Conservation (phyloP, 2,797 vertebrate genomes). For the Ctenopoma kingsleyae region DNA sequence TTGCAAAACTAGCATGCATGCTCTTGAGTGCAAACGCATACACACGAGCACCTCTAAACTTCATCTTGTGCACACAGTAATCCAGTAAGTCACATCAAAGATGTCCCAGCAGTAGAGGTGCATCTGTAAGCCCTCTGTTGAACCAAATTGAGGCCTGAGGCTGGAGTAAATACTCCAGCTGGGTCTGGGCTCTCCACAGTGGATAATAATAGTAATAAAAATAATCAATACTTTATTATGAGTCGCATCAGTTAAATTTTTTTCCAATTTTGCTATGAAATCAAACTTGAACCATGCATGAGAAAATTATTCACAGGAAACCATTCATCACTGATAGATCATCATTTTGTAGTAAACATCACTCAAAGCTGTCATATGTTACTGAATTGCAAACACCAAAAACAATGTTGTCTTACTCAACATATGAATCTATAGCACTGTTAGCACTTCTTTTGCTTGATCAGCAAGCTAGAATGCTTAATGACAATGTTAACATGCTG, state of each 20-base stretch:
- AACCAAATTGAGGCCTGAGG: constrained; percentile 46
- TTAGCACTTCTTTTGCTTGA: background rate
- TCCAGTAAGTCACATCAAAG: constrained; percentile 52
- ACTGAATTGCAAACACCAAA: too few species aligned
- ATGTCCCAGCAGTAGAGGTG: constrained; percentile 36
- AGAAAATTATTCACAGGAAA: background rate
- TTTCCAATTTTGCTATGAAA: background rate
- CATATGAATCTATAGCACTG: background rate
- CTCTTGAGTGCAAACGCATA: constrained; percentile 21
- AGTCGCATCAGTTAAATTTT: background rate
- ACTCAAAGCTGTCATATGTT: background rate
- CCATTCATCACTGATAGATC: background rate
- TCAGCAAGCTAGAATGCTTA: background rate
- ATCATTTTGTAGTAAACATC: background rate
- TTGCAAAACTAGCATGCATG: constrained; percentile 45
- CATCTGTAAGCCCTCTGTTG: constrained; percentile 10
- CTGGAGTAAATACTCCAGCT: constrained; percentile 60
- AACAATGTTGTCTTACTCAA: too few species aligned
- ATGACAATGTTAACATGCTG: background rate
- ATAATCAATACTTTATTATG: background rate
- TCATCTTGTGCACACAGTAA: constrained; percentile 23
- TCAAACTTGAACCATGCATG: constrained; percentile 1
- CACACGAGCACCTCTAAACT: constrained; percentile 7
- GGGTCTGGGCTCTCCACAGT: constrained; percentile 43
- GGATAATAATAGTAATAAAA: background rate